phyloP scores from a whole-genome alignment of 2,888 invertebrate species.

The Elmis aenea region DNA sequence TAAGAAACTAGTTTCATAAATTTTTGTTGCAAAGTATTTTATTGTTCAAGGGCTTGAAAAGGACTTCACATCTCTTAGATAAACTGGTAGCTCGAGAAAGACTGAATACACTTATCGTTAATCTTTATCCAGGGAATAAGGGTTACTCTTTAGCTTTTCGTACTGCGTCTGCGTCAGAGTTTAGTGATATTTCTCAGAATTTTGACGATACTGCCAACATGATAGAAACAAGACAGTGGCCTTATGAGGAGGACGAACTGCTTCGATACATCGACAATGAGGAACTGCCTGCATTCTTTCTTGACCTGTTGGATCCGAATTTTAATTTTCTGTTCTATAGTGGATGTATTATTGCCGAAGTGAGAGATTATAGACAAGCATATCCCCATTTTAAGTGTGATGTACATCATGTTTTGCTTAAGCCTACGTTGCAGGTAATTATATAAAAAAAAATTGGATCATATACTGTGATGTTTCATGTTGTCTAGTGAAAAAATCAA shows the following conservation, averaged over 20 bases:
- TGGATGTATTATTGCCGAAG: slow-evolving; percentile 87
- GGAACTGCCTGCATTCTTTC: slow-evolving; percentile 80
- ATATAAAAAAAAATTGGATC: slow-evolving; percentile 5
- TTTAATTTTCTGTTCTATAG: slow-evolving; percentile 84
- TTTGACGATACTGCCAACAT: slow-evolving; percentile 57
- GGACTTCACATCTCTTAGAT: slow-evolving; percentile 71
- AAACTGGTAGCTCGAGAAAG: slow-evolving; percentile 80
- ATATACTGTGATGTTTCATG: slow-evolving; percentile 3
- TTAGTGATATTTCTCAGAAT: slow-evolving; percentile 42
- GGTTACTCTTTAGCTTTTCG: slow-evolving; percentile 54
- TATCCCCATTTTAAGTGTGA: slow-evolving; percentile 74
- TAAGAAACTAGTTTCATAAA: too few relatives aligned
- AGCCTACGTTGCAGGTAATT: slow-evolving; percentile 82
- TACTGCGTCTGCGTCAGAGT: slow-evolving; percentile 19
- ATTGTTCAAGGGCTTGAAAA: slow-evolving; percentile 53
- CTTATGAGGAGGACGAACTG: slow-evolving; percentile 85
- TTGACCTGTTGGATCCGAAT: slow-evolving; percentile 77
- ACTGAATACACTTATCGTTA: slow-evolving; percentile 84
- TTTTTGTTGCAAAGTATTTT: slow-evolving; percentile 6
- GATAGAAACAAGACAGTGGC: slow-evolving; percentile 74
- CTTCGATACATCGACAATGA: slow-evolving; percentile 86
- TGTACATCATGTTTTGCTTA: slow-evolving; percentile 80
- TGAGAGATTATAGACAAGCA: slow-evolving; percentile 81
- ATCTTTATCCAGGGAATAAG: slow-evolving; percentile 87
- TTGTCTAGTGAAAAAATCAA: too few relatives aligned